Conservation (phyloP, 2,113 vertebrate species). For the Cathartes aura region DNA sequence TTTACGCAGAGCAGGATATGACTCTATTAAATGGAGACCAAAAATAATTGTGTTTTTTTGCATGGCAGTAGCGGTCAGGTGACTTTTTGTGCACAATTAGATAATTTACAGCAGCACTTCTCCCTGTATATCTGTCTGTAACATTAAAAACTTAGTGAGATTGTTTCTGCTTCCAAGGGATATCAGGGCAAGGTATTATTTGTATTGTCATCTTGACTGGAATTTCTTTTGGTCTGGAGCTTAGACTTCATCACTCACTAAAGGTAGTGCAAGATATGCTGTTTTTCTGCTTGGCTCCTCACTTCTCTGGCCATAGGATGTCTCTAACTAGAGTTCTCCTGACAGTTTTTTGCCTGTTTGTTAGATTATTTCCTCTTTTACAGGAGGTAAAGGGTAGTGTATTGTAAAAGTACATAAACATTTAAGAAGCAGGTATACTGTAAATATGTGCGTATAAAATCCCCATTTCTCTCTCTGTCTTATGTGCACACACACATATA, state of each 20-base stretch:
- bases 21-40: neutral
- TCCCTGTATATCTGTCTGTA: neutral
- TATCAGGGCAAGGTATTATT: neutral
- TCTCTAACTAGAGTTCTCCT: neutral
- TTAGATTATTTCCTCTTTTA: neutral
- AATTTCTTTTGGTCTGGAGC: slow-evolving; percentile 15
- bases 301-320: fast-evolving
- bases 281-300: neutral
- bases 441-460: neutral
- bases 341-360: neutral
- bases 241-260: neutral
- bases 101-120: neutral
- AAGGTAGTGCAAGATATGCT: neutral
- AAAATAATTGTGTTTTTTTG: neutral
- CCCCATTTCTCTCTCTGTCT: neutral
- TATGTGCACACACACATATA: neutral
- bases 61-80: neutral
- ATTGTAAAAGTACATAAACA: neutral
- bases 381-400: neutral
- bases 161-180: neutral
- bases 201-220: neutral
- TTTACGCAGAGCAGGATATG: slow-evolving; percentile 51
- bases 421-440: neutral
- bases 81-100: neutral
- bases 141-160: neutral